These are phyloP conservation scores for Crossoptilon crossoptilon DNA, from an alignment of 2,797 vertebrate genomes.

Conservation along the genomic window DNA sequence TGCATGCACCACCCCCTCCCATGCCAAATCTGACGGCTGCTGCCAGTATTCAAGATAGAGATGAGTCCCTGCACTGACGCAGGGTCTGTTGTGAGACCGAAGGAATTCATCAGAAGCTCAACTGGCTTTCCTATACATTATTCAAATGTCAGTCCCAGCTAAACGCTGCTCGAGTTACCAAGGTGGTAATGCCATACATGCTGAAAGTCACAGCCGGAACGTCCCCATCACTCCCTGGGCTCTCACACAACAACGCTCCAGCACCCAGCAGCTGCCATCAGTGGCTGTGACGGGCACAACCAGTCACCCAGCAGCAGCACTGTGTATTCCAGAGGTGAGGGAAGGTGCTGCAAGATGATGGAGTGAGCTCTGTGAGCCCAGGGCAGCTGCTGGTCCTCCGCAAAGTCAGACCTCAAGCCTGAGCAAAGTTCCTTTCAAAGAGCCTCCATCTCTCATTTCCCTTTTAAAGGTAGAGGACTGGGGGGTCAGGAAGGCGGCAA, in stretches of 20 bases:
- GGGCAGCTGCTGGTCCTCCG: background rate
- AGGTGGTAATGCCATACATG: rapidly evolving
- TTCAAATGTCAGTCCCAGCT: background rate
- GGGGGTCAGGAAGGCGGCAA: background rate
- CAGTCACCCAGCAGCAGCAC: rapidly evolving
- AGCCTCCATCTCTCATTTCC: background rate
- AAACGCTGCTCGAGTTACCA: rapidly evolving
- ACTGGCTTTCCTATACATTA: background rate
- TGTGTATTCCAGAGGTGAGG: background rate
- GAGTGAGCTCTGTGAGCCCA: background rate
- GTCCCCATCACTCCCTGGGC: background rate
- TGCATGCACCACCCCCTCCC: background rate
- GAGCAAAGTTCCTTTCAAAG: background rate
- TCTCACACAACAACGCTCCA: background rate
- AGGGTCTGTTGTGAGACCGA: background rate
- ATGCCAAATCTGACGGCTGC: background rate
- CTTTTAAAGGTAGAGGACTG: background rate
- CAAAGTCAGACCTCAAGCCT: background rate
- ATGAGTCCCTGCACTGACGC: background rate
- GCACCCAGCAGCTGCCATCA: background rate
- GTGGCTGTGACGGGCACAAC: background rate
- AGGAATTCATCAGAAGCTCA: background rate
- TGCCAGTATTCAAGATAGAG: background rate
- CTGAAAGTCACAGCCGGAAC: background rate
- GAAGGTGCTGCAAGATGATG: background rate